Evolutionary conservation across 37 sponge, comb jelly and placozoan genomes (phyloP).

Genomic region (Ianthella basta): DNA sequence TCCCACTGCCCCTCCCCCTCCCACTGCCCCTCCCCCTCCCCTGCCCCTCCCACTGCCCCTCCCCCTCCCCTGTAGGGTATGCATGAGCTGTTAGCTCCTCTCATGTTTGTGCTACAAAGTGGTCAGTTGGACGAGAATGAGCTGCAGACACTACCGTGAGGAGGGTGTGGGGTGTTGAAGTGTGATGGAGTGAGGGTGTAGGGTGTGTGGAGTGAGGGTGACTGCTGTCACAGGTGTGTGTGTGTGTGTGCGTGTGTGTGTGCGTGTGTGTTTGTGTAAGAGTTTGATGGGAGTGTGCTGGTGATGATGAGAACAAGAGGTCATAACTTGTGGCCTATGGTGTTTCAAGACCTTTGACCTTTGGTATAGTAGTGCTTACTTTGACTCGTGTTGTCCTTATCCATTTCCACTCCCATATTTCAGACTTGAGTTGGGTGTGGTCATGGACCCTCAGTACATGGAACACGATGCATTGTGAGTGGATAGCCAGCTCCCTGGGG

Average conservation of each 20-base stretch:
- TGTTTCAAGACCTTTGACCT: too few species aligned
- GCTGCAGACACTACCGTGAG: constrained; percentile 58
- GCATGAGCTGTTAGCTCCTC: constrained; percentile 96
- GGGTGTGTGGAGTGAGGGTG: neutral
- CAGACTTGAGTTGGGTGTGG: constrained; percentile 68
- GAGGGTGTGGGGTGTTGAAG: neutral
- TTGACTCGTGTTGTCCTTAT: neutral
- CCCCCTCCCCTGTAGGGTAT: constrained; percentile 62
- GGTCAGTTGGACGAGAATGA: constrained; percentile 48
- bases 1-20: too few species aligned
- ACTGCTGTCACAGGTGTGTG: neutral
- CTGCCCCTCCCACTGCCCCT: neutral
- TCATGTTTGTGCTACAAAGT: constrained; percentile 84
- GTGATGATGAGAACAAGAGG: neutral
- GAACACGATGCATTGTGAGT: constrained; percentile 93
- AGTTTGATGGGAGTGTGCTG: neutral
- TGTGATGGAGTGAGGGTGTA: constrained; percentile 27
- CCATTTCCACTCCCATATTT: neutral
- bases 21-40: neutral
- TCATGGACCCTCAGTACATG: constrained; percentile 78
- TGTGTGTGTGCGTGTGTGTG: constrained; percentile 14
- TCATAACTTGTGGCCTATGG: neutral
- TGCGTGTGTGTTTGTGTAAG: too few species aligned
- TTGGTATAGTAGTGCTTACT: too few species aligned
- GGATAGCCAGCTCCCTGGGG: neutral